Conservation (phyloP, 2,888 invertebrate genomes). For the Pachycephus smyrnensis region DNA sequence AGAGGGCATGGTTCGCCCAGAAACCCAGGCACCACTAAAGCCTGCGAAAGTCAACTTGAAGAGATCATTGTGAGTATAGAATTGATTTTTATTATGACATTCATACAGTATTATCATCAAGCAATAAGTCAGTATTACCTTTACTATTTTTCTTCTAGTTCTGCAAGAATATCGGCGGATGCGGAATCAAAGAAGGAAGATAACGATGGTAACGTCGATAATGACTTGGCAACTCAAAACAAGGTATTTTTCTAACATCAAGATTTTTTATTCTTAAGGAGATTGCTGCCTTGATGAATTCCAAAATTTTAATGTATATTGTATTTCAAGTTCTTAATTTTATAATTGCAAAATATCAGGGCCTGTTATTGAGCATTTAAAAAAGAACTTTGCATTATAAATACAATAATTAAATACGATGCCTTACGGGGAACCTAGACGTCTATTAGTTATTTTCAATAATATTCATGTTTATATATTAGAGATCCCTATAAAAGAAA, state of each 20-base stretch:
- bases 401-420: neutral
- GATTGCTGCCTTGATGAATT: neutral
- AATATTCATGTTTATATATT: neutral
- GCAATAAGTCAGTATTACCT: neutral
- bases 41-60: constrained; percentile 63
- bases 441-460: neutral
- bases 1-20: constrained; percentile 26
- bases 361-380: neutral
- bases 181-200: constrained; percentile 47
- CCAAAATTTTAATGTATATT: neutral
- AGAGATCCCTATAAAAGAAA: no score
- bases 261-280: neutral
- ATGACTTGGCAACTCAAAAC: constrained; percentile 46
- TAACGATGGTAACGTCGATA: constrained; percentile 36
- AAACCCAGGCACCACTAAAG: constrained; percentile 18
- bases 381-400: neutral
- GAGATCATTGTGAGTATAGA: constrained; percentile 61
- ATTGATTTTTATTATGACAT: constrained; percentile 15
- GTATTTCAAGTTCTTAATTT: neutral
- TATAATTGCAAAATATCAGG: neutral
- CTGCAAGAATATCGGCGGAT: constrained; percentile 47
- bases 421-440: neutral
- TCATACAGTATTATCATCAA: constrained; percentile 6
- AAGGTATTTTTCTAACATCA: constrained; percentile 41
- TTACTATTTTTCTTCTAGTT: constrained; percentile 39